Evolutionary conservation across 2,888 invertebrate genomes (phyloP).

Genomic region (Sinhomidia bicolor): DNA sequence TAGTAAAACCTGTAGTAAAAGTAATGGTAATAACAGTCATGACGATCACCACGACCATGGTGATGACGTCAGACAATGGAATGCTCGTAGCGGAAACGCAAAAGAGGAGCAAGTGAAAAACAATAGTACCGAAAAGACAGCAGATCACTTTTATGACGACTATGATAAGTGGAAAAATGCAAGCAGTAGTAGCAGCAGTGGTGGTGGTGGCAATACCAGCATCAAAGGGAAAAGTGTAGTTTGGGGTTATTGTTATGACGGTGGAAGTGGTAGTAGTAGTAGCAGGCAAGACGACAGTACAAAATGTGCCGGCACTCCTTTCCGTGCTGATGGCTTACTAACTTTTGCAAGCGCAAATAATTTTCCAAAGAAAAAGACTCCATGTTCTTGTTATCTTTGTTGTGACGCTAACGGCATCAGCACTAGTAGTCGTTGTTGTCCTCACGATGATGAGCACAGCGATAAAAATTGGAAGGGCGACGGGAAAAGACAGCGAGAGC

Average conservation of each 20-base stretch:
- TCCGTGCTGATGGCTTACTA: constrained; percentile 15
- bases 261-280: neutral
- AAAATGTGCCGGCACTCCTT: neutral
- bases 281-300: neutral
- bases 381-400: neutral
- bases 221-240: neutral
- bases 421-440: too few relatives aligned
- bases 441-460: neutral
- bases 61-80: constrained; percentile 20
- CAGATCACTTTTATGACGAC: constrained; percentile 23
- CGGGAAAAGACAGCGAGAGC: neutral
- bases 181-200: neutral
- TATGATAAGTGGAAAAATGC: constrained; percentile 42
- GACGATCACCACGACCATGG: neutral
- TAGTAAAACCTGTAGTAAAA: constrained; percentile 41
- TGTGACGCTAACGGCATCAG: neutral
- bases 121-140: neutral
- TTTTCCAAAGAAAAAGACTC: neutral
- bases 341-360: constrained; percentile 23
- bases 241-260: constrained; percentile 26
- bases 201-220: neutral
- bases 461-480: constrained; percentile 7
- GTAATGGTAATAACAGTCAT: constrained; percentile 32
- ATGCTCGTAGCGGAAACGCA: neutral
- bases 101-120: neutral